Percentiles rank a stretch among this genome's conserved stretches.
These are phyloP conservation scores for Andrena cerasifolii DNA, from an alignment of 1,140 invertebrate genomes.

Conservation along the genomic window DNA sequence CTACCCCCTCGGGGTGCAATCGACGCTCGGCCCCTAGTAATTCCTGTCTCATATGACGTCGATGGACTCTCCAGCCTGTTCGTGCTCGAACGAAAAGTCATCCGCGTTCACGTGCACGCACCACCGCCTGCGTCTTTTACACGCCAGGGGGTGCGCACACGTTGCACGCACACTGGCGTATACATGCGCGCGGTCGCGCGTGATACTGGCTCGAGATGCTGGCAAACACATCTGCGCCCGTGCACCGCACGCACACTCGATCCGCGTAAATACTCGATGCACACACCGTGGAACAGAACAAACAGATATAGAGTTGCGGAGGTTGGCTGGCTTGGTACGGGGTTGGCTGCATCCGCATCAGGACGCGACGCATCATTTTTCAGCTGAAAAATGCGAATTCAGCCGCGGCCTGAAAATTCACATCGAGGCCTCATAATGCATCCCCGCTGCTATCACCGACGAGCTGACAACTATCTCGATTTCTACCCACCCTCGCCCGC, in stretches of 20 bases:
- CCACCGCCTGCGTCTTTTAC: not conserved
- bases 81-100: conserved; percentile 18
- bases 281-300: conserved; percentile 23
- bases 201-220: conserved; percentile 31
- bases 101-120: not conserved
- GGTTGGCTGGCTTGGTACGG: not conserved
- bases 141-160: not conserved
- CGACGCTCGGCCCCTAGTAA: conserved; percentile 26
- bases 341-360: conserved; percentile 6
- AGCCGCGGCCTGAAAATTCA: conserved; percentile 59
- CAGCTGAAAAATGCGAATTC: conserved; percentile 56
- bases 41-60: conserved; percentile 48
- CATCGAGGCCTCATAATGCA: conserved; percentile 57
- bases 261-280: conserved; percentile 20
- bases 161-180: not conserved
- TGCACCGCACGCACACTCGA: not conserved
- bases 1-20: not conserved
- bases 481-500: not conserved
- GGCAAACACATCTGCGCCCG: conserved; percentile 10
- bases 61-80: conserved; percentile 28
- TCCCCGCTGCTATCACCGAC: conserved; percentile 46
- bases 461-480: conserved; percentile 55
- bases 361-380: conserved; percentile 55
- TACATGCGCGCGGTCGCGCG: too few species aligned
- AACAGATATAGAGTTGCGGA: conserved; percentile 20